These are phyloP conservation scores for Hydrophis major DNA, from an alignment of 2,797 vertebrate species.

Conservation along the genomic window DNA sequence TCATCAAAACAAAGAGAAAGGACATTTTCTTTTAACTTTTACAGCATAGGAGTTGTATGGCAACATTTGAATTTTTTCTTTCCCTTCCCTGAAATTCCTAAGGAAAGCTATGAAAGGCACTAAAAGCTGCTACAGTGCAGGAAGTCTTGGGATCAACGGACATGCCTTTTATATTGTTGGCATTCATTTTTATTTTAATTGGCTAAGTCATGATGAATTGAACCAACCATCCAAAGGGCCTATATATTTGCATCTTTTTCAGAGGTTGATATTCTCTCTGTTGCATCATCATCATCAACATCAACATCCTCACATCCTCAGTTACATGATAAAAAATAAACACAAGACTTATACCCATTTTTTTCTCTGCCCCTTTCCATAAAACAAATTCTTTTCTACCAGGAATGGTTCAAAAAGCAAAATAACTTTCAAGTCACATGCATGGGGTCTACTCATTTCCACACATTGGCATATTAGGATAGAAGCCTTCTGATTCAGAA, in stretches of 20 bases:
- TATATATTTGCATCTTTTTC: background rate
- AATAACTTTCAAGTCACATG: background rate
- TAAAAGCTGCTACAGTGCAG: background rate
- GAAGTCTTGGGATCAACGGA: background rate
- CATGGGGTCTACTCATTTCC: background rate
- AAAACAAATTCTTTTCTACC: background rate
- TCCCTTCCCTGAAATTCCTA: background rate
- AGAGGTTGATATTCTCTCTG: conserved; percentile 21
- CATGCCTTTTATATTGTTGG: background rate
- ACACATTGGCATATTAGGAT: background rate
- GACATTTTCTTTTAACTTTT: background rate
- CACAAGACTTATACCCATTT: background rate
- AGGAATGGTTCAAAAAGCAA: background rate
- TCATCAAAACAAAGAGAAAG: conserved; percentile 1
- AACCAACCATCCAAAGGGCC: background rate
- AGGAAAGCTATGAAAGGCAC: background rate
- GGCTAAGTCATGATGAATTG: background rate
- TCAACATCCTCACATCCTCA: background rate
- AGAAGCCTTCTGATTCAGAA: background rate
- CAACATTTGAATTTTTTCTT: background rate
- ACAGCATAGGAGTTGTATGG: background rate
- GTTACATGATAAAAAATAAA: background rate
- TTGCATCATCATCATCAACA: background rate
- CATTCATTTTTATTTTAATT: conserved; percentile 14
- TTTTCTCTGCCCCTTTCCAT: background rate